A percentile compares a stretch with the other conserved stretches of the same genome.
These are phyloP conservation scores for Calliphora vomitoria DNA, from an alignment of 2,888 invertebrate species.

Conservation along the genomic window DNA sequence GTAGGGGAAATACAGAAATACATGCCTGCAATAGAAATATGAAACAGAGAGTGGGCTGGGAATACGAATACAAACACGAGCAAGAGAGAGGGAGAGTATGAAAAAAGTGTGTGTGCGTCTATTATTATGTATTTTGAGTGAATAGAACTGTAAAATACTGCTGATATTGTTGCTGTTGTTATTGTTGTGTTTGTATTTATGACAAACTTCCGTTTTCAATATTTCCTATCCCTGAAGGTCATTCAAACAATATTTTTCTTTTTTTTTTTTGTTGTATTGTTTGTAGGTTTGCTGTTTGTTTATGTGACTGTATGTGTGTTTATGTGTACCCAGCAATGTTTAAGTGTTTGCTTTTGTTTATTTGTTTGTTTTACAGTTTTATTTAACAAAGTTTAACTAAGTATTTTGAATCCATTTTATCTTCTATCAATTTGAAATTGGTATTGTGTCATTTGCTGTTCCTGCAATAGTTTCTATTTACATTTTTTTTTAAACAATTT, in stretches of 20 bases:
- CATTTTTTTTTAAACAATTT: conserved; percentile 35
- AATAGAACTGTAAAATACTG: conserved; percentile 53
- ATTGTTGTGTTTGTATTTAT: conserved; percentile 49
- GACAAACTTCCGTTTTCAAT: conserved; percentile 68
- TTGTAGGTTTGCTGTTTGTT: background rate
- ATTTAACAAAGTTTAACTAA: background rate
- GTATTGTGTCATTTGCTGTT: background rate
- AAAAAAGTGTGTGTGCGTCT: background rate
- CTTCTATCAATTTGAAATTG: conserved; percentile 17
- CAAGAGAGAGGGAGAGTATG: background rate
- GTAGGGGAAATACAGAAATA: conserved; percentile 47
- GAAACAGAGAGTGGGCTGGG: background rate
- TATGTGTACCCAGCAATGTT: background rate
- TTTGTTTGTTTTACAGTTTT: background rate
- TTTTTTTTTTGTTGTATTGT: background rate
- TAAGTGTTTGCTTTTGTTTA: background rate
- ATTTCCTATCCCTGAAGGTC: conserved; percentile 54
- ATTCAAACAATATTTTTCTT: conserved; percentile 16
- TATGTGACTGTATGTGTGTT: background rate
- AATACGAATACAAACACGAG: no score
- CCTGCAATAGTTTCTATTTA: conserved; percentile 28
- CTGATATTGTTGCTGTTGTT: conserved; percentile 7
- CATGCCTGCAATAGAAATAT: conserved; percentile 2
- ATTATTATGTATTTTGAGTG: conserved; percentile 46
- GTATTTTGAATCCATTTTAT: conserved; percentile 39